phyloP scores from a whole-genome alignment of 1,140 invertebrate species.

The Cotesia chilonis region DNA sequence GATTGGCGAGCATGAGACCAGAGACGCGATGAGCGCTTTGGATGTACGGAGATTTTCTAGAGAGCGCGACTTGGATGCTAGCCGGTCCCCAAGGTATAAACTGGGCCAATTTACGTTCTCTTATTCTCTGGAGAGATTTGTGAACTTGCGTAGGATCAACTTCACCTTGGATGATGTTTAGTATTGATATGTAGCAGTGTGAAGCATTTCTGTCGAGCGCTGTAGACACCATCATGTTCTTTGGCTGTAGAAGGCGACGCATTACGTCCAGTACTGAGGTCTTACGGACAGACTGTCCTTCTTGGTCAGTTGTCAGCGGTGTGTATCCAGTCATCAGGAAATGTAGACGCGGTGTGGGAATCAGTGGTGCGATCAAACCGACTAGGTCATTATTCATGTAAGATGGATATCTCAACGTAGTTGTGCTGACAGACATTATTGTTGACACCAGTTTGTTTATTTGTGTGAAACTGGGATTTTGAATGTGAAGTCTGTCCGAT shows the following conservation, averaged over 20 bases:
- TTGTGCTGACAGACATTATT: constrained; percentile 97
- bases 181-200: constrained; percentile 96
- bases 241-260: constrained; percentile 93
- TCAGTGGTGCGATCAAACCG: constrained; percentile 93
- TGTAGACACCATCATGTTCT: constrained; percentile 99
- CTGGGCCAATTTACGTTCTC: constrained; percentile 92
- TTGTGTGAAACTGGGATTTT: constrained; percentile 95
- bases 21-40: constrained; percentile 94
- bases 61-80: constrained; percentile 95
- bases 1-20: constrained; percentile 96
- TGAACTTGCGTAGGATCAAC: constrained; percentile 94
- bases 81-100: constrained; percentile 99
- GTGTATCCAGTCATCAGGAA: constrained; percentile 99
- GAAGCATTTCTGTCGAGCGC: constrained; percentile 85
- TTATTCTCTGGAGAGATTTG: constrained; percentile 93
- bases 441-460: constrained; percentile 98
- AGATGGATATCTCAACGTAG: constrained; percentile 93
- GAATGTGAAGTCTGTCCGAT: constrained; percentile 91
- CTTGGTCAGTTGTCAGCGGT: constrained; percentile 90
- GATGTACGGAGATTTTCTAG: constrained; percentile 94
- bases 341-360: constrained; percentile 95
- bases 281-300: constrained; percentile 83
- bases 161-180: constrained; percentile 99
- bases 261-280: constrained; percentile 97
- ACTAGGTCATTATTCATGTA: constrained; percentile 99